phyloP scores from a whole-genome alignment of 1,140 invertebrate species.

The Neodiprion fabricii region DNA sequence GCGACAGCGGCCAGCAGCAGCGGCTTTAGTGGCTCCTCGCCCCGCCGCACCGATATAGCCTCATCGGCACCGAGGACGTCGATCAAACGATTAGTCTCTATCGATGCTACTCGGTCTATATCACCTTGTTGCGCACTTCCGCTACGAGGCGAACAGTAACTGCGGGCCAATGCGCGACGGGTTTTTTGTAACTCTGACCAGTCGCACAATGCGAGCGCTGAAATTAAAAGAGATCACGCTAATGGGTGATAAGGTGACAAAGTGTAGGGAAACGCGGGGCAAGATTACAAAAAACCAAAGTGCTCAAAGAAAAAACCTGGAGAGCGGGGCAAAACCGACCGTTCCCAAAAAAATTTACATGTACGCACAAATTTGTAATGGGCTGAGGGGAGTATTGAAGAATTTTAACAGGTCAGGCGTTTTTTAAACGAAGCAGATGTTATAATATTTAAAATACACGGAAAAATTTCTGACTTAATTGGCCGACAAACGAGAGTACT shows the following conservation, averaged over 20 bases:
- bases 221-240: slow-evolving; percentile 55
- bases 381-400: no score
- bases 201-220: slow-evolving; percentile 85
- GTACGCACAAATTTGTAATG: no score
- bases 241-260: not conserved
- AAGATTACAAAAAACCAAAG: no score
- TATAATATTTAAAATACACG: no score
- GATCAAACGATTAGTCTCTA: slow-evolving; percentile 67
- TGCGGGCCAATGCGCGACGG: slow-evolving; percentile 76
- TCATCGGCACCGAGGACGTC: slow-evolving; percentile 55
- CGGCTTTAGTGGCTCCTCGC: slow-evolving; percentile 65
- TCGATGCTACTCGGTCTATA: slow-evolving; percentile 67
- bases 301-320: no score
- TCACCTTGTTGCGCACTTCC: slow-evolving; percentile 73
- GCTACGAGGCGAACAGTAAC: slow-evolving; percentile 77
- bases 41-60: slow-evolving; percentile 54
- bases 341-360: no score
- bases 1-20: slow-evolving; percentile 71
- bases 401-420: no score
- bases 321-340: no score
- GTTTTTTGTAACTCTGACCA: slow-evolving; percentile 82
- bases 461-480: no score
- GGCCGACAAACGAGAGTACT: no score
- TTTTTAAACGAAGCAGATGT: no score
- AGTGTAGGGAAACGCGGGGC: no score